Base-by-base conservation (phyloP, 2,113 vertebrate species). In the Loxodonta africana region DNA sequence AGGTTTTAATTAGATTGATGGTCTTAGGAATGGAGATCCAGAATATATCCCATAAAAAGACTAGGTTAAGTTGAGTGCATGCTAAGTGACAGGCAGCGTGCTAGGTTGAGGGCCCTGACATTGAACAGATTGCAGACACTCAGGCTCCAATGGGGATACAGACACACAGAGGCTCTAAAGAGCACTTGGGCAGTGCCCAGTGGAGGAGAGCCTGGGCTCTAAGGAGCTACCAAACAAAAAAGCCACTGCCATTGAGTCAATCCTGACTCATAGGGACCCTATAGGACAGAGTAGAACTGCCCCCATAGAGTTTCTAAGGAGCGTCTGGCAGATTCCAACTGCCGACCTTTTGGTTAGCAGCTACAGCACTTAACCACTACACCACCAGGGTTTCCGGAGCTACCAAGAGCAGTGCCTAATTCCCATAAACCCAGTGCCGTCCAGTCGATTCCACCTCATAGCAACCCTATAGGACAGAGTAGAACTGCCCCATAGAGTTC, bases 131-230 rank as follows among this genome's bases (percentile, higher is more conserved):
- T 11, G 10, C 21, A 28, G 12, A 11, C 4, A 5, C 15, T 60
- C 53, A 33, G 1, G 1, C 62, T 41, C 3, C 25, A 10, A 2
- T 14, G 18, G 17, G 11, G 26, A 82, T 41, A n/a, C 0, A 60
- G 37, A 28, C 8, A 37, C n/a, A 17, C 23, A 48, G 17, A 37
- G 10, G 20, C 37, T 6, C 3, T 20, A 20, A 0, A 9, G 33
- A 46, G 23, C n/a, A 6, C 0, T 6, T 4, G 12, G 4, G 30
- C 60, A 8, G 20, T 48, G 23, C 4, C 21, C 8, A 44, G 0
- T 2, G 20, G 28, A n/a, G 18, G 48, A 11, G 1, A 2, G 2
- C 3, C 53, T 57, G 28, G 25, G 25, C 11, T 28, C 71, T 6
- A 7, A 0, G 2, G 4, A 23, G 62, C 21, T 84, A 41, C 44